Conservation (phyloP, 2,797 vertebrate genomes). For the Lacerta viridis region DNA sequence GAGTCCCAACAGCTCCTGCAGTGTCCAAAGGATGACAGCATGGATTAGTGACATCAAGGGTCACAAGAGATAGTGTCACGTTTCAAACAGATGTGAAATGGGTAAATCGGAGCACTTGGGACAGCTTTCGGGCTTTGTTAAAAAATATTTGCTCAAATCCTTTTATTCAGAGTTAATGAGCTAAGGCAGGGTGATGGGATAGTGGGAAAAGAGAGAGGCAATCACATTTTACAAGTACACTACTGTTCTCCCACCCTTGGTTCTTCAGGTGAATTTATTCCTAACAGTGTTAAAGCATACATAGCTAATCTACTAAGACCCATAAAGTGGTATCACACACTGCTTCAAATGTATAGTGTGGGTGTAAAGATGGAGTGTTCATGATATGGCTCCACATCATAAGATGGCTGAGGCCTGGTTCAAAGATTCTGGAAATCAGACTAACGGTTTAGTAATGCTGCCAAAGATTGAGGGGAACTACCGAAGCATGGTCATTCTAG, state of each 20-base stretch:
- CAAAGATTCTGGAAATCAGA: background rate
- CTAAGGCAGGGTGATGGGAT: background rate
- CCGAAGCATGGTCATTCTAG: background rate
- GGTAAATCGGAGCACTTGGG: conserved; percentile 39
- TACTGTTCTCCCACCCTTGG: rapidly evolving
- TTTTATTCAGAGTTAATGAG: conserved; percentile 36
- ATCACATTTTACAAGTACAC: conserved; percentile 4
- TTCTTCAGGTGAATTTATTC: conserved; percentile 6
- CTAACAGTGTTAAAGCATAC: background rate
- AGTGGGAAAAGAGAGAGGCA: background rate
- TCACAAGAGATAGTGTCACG: conserved; percentile 50
- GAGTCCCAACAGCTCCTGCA: conserved; percentile 65
- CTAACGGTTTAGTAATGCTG: background rate
- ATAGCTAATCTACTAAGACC: background rate
- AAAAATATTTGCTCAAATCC: background rate
- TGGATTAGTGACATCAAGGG: conserved; percentile 53
- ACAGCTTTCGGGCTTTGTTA: conserved; percentile 32
- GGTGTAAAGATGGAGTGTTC: background rate
- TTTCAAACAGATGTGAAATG: conserved; percentile 72
- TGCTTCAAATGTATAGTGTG: no score
- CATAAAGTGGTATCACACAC: no score
- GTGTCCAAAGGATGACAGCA: conserved; percentile 51
- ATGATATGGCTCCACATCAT: background rate
- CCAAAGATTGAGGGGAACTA: background rate
- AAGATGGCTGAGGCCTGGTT: background rate